Conservation (phyloP, 2,888 invertebrate species). For the Lycaena phlaeas region DNA sequence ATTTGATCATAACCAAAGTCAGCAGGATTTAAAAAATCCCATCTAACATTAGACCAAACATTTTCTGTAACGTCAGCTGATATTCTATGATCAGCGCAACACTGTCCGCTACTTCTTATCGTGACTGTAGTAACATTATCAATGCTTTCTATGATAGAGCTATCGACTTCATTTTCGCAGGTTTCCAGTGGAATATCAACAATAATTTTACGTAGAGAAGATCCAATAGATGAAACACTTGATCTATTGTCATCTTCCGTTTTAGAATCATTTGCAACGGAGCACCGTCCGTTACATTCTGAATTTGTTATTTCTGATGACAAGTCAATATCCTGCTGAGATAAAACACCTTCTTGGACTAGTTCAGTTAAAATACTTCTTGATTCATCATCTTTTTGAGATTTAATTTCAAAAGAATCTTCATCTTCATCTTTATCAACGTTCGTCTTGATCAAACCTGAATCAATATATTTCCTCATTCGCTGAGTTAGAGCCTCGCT, state of each 20-base stretch:
- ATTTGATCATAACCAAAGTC: constrained; percentile 65
- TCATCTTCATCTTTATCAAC: constrained; percentile 30
- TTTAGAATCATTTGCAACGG: constrained; percentile 25
- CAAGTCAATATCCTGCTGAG: constrained; percentile 58
- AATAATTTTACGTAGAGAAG: constrained; percentile 48
- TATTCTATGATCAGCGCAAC: constrained; percentile 62
- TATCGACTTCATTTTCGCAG: constrained; percentile 45
- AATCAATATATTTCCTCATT: constrained; percentile 65
- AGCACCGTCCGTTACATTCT: constrained; percentile 24
- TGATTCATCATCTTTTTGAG: constrained; percentile 34
- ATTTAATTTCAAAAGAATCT: constrained; percentile 10
- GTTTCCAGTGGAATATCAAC: constrained; percentile 57
- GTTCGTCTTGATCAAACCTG: constrained; percentile 52
- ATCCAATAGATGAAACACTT: constrained; percentile 40
- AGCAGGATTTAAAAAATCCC: constrained; percentile 61
- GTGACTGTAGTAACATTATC: constrained; percentile 58
- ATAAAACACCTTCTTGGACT: constrained; percentile 58
- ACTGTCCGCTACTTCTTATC: constrained; percentile 51
- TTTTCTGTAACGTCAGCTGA: constrained; percentile 60
- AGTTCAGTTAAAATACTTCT: constrained; percentile 59
- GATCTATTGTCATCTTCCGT: constrained; percentile 47
- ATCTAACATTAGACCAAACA: constrained; percentile 62
- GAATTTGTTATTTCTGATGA: constrained; percentile 48
- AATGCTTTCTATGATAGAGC: constrained; percentile 42
- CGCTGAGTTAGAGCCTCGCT: constrained; percentile 62